Conservation (phyloP, 1,140 invertebrate species). For the Neelides sp. region DNA sequence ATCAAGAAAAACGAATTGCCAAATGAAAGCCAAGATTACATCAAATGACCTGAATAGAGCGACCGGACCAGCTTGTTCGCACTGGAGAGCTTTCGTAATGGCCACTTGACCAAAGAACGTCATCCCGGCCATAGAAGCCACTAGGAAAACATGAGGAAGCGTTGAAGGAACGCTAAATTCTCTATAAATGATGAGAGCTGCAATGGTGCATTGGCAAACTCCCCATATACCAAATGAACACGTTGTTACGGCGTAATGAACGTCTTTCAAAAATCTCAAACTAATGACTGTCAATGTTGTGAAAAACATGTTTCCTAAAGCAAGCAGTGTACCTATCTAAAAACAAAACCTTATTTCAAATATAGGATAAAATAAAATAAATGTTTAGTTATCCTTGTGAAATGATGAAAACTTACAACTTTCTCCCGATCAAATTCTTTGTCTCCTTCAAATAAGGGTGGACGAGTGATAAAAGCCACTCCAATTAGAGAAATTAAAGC, state of each 20-base stretch:
- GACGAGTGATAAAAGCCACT: slow-evolving; percentile 7
- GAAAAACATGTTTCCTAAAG: slow-evolving; percentile 2
- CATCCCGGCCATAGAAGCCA: background rate
- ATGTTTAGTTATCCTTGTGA: background rate
- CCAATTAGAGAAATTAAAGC: slow-evolving; percentile 2
- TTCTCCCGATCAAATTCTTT: background rate
- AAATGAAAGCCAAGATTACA: slow-evolving; percentile 13
- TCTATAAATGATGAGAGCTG: background rate
- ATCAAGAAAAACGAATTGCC: slow-evolving; percentile 12
- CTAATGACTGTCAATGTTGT: background rate
- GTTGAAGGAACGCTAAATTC: background rate
- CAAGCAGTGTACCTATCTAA: slow-evolving; percentile 4
- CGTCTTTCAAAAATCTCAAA: slow-evolving; percentile 6
- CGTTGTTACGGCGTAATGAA: slow-evolving; percentile 7
- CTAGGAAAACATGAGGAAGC: background rate
- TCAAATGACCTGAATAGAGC: slow-evolving; percentile 9
- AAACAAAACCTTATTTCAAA: background rate
- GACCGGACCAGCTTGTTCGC: slow-evolving; percentile 6
- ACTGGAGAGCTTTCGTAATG: slow-evolving; percentile 9
- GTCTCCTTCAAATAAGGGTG: slow-evolving; percentile 7
- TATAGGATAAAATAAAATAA: background rate
- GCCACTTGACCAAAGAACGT: slow-evolving; percentile 1
- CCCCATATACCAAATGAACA: slow-evolving; percentile 9
- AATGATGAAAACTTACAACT: slow-evolving; percentile 1
- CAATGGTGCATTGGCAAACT: background rate